Evolutionary conservation across 2,888 invertebrate genomes (phyloP).

Genomic region (Scaptomyza cyrtandrae): DNA sequence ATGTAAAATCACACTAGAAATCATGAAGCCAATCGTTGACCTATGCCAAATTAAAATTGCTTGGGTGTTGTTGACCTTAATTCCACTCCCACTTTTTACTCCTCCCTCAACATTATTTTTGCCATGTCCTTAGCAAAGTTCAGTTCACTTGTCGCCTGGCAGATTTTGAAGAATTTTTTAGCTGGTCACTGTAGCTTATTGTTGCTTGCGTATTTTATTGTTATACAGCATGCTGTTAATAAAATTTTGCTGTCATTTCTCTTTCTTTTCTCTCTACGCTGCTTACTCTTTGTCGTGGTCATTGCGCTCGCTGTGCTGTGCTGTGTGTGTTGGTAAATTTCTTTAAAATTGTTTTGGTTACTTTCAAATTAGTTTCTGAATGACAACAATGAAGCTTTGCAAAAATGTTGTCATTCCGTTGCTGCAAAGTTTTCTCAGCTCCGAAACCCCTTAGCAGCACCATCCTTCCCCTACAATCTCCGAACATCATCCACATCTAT

Average conservation of each 20-base stretch:
- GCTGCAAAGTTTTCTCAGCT: slow-evolving; percentile 69
- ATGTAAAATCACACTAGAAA: slow-evolving; percentile 63
- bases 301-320: slow-evolving; percentile 48
- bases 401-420: slow-evolving; percentile 82
- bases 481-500: neutral
- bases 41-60: slow-evolving; percentile 62
- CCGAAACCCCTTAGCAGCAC: neutral
- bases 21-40: slow-evolving; percentile 69
- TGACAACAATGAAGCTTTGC: slow-evolving; percentile 79
- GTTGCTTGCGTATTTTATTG: slow-evolving; percentile 61
- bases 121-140: slow-evolving; percentile 49
- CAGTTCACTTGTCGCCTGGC: slow-evolving; percentile 43
- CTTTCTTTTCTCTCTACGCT: slow-evolving; percentile 12
- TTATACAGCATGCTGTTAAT: slow-evolving; percentile 76
- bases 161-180: slow-evolving; percentile 44
- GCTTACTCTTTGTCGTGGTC: slow-evolving; percentile 20
- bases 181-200: slow-evolving; percentile 46
- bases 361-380: slow-evolving; percentile 82
- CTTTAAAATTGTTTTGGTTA: slow-evolving; percentile 82
- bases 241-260: slow-evolving; percentile 73
- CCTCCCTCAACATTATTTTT: slow-evolving; percentile 23
- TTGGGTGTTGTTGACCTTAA: slow-evolving; percentile 23
- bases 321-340: slow-evolving; percentile 78
- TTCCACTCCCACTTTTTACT: neutral
- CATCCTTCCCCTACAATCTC: neutral